Evolutionary conservation across 2,888 invertebrate species (phyloP).

Genomic region (Diplolepis rosae): DNA sequence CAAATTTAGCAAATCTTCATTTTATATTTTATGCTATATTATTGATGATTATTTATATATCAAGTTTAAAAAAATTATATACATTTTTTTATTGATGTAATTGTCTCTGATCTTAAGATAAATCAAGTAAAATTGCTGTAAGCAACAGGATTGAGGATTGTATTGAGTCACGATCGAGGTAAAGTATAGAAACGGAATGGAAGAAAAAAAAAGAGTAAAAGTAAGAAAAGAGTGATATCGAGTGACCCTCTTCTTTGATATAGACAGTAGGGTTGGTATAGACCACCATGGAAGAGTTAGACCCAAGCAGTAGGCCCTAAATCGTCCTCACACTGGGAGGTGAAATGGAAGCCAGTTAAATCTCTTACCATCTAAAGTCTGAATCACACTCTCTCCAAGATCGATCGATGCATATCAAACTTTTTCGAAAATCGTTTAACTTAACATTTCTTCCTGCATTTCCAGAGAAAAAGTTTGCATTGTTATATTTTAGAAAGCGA

Average conservation of each 20-base stretch:
- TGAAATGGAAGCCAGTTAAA: conserved; percentile 20
- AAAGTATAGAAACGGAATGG: conserved; percentile 32
- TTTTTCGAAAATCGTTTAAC: background rate
- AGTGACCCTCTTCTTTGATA: conserved; percentile 62
- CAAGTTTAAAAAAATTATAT: no score
- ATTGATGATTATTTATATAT: no score
- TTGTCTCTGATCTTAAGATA: no score
- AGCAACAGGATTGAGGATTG: no score
- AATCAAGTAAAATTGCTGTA: no score
- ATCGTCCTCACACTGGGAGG: conserved; percentile 70
- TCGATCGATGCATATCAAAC: background rate
- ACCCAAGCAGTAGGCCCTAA: conserved; percentile 67
- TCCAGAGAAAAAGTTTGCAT: no score
- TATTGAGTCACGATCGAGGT: conserved; percentile 32
- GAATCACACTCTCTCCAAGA: conserved; percentile 7
- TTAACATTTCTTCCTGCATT: background rate
- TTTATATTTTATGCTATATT: no score
- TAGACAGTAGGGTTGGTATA: conserved; percentile 55
- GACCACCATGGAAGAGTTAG: conserved; percentile 58
- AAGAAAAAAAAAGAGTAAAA: conserved; percentile 9
- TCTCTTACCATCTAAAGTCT: background rate
- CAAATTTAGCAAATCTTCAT: no score
- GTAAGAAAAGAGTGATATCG: conserved; percentile 52
- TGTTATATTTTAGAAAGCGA: no score
- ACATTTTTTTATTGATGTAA: no score